phyloP scores from a whole-genome alignment of 2,888 invertebrate genomes.

The Brachyopa scutellaris region DNA sequence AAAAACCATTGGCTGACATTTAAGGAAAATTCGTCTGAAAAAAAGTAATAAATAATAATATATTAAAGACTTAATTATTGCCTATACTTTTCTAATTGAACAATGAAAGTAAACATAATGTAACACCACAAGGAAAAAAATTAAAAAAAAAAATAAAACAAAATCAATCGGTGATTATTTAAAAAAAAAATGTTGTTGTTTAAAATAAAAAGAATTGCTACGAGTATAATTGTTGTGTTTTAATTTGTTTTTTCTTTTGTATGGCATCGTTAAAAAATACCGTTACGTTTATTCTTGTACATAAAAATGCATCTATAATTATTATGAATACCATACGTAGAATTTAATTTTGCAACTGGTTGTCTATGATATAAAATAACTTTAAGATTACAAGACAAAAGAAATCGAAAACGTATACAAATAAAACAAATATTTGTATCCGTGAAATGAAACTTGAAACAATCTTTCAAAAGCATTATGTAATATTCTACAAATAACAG shows the following conservation, averaged over 20 bases:
- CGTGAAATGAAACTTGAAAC: conserved; percentile 67
- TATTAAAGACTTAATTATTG: conserved; percentile 65
- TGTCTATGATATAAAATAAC: conserved; percentile 54
- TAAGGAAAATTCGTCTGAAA: conserved; percentile 34
- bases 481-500: conserved; percentile 40
- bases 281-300: conserved; percentile 36
- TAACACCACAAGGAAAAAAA: conserved; percentile 22
- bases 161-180: conserved; percentile 16
- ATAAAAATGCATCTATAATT: conserved; percentile 33
- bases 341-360: conserved; percentile 65
- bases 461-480: conserved; percentile 69
- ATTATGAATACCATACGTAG: conserved; percentile 12
- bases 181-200: conserved; percentile 16
- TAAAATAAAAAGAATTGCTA: conserved; percentile 4
- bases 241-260: conserved; percentile 24
- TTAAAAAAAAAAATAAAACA: not conserved
- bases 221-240: conserved; percentile 46
- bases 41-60: conserved; percentile 45
- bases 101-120: conserved; percentile 35
- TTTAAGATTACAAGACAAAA: conserved; percentile 23
- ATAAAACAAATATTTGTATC: conserved; percentile 40
- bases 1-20: conserved; percentile 46
- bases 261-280: conserved; percentile 27
- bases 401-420: conserved; percentile 16
- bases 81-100: conserved; percentile 53